phyloP scores from a whole-genome alignment of 2,113 vertebrate genomes.

The Megaptera novaeangliae region DNA sequence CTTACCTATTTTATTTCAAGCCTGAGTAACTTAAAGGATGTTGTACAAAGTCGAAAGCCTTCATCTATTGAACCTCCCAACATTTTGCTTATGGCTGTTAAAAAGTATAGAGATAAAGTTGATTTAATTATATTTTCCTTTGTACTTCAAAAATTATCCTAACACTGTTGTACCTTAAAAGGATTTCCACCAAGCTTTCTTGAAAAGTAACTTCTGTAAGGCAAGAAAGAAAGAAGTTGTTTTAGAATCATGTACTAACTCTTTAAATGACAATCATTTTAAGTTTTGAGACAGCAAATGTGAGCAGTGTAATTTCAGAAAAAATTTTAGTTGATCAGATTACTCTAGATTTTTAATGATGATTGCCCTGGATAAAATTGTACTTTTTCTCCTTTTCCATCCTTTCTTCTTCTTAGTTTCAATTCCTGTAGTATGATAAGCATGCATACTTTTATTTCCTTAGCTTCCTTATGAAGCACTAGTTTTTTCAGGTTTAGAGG shows the following conservation, averaged over 20 bases:
- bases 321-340: background rate
- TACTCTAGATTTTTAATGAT: background rate
- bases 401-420: background rate
- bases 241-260: constrained; percentile 16
- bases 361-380: background rate
- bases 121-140: no score
- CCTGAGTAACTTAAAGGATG: background rate
- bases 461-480: background rate
- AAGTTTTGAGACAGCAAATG: constrained; percentile 18
- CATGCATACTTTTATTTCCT: background rate
- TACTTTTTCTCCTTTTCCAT: background rate
- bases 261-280: constrained; percentile 47
- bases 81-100: constrained; percentile 34
- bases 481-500: background rate
- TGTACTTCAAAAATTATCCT: background rate
- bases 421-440: background rate
- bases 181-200: constrained; percentile 1
- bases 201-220: background rate
- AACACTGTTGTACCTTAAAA: constrained; percentile 13
- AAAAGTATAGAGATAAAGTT: background rate
- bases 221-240: constrained; percentile 18
- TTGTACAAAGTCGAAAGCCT: constrained; percentile 15
- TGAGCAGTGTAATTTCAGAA: background rate
- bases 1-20: no score
- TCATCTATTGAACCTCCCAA: background rate